Conservation (phyloP, 2,797 vertebrate species). For the Sebastes diploproa region DNA sequence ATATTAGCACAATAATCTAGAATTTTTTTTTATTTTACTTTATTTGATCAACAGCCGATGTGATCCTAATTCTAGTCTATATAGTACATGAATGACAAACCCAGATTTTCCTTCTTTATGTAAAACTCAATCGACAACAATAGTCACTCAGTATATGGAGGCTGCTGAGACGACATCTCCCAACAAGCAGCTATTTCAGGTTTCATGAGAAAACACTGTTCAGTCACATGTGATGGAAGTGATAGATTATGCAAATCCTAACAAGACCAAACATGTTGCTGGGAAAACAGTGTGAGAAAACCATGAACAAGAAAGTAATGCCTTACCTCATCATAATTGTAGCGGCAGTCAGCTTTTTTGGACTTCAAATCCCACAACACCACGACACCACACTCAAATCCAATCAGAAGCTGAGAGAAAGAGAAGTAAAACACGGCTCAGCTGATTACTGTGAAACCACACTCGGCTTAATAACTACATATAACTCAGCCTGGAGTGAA, state of each 20-base stretch:
- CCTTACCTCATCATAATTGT: slow-evolving; percentile 96
- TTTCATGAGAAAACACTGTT: background rate
- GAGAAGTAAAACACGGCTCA: slow-evolving; percentile 30
- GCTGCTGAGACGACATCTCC: background rate
- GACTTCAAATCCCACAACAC: slow-evolving; percentile 97
- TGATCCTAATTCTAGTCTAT: background rate
- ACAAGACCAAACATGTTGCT: slow-evolving; percentile 1
- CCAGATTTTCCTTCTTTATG: background rate
- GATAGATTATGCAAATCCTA: background rate
- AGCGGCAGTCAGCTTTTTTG: slow-evolving; percentile 98
- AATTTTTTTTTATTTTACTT: background rate
- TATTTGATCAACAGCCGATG: background rate
- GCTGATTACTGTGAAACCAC: slow-evolving; percentile 19
- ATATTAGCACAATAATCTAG: background rate
- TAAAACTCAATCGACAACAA: background rate
- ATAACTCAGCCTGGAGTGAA: background rate
- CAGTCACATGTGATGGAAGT: background rate
- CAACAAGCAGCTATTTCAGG: background rate
- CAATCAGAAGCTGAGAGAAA: slow-evolving; percentile 92
- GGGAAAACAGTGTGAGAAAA: slow-evolving; percentile 1
- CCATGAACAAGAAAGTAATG: slow-evolving; percentile 1
- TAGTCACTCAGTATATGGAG: background rate
- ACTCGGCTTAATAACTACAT: background rate
- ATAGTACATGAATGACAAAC: background rate
- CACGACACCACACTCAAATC: slow-evolving; percentile 95